phyloP scores from a whole-genome alignment of 2,888 invertebrate species.

The Stomorhina lunata region DNA sequence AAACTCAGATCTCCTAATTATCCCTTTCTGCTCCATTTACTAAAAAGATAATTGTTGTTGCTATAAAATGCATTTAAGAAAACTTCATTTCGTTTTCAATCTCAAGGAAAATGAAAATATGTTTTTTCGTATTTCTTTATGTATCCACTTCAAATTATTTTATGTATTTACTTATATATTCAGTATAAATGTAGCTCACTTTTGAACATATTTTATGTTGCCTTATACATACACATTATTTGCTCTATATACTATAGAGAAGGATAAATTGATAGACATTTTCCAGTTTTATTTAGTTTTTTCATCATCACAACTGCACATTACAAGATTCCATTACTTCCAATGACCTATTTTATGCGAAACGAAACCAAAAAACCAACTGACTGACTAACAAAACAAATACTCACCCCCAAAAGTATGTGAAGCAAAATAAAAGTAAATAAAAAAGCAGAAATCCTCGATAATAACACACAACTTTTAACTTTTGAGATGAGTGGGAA shows the following conservation, averaged over 20 bases:
- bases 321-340: slow-evolving; percentile 58
- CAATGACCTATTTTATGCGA: slow-evolving; percentile 56
- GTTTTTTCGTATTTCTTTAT: neutral
- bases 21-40: no score
- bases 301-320: slow-evolving; percentile 38
- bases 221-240: slow-evolving; percentile 1
- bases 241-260: slow-evolving; percentile 16
- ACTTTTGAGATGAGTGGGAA: slow-evolving; percentile 25
- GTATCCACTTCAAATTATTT: neutral
- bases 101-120: slow-evolving; percentile 2
- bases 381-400: slow-evolving; percentile 10
- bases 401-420: slow-evolving; percentile 31
- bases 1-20: no score
- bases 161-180: neutral
- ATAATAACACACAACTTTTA: slow-evolving; percentile 42
- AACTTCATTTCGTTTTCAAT: slow-evolving; percentile 27
- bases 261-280: slow-evolving; percentile 31
- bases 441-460: slow-evolving; percentile 44
- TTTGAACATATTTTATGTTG: slow-evolving; percentile 8
- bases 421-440: neutral
- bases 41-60: no score
- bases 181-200: no score
- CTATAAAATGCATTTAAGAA: no score
- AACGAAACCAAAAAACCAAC: slow-evolving; percentile 15
- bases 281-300: neutral